phyloP scores from a whole-genome alignment of 2,113 vertebrate species.

The Urocynchramus pylzowi region DNA sequence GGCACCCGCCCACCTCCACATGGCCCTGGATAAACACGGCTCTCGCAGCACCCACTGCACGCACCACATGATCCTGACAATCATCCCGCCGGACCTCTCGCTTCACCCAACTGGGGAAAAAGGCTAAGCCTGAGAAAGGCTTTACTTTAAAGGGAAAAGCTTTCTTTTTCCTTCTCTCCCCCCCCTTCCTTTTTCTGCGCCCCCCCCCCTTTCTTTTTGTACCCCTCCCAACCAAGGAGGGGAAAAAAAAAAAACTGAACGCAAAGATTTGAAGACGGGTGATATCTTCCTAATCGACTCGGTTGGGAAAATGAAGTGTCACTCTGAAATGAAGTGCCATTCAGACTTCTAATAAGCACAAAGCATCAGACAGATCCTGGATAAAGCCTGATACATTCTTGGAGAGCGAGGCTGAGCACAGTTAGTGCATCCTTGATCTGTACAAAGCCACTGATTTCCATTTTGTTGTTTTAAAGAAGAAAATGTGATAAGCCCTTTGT shows the following conservation, averaged over 20 bases:
- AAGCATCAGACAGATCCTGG: neutral
- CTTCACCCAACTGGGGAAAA: neutral
- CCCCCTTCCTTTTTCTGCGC: rapidly evolving
- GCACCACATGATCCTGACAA: slow-evolving; percentile 71
- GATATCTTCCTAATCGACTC: neutral
- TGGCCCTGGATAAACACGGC: slow-evolving; percentile 73
- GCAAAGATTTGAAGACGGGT: neutral
- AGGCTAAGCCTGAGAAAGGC: neutral
- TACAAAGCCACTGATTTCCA: neutral
- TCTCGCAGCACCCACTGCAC: slow-evolving; percentile 62
- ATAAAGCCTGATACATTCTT: neutral
- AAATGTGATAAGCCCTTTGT: neutral
- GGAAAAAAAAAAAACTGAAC: neutral
- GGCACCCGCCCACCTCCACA: slow-evolving; percentile 79
- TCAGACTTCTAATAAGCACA: neutral
- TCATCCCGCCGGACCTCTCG: neutral
- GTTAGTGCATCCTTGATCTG: neutral
- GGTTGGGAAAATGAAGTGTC: neutral
- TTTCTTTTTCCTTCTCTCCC: neutral
- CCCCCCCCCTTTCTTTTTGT: rapidly evolving
- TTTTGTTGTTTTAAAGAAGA: neutral
- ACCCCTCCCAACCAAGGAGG: neutral
- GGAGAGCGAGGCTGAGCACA: neutral
- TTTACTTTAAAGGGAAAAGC: neutral
- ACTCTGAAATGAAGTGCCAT: neutral